Evolutionary conservation across 2,888 invertebrate genomes (phyloP).

Genomic region (Xiphydria camelus): DNA sequence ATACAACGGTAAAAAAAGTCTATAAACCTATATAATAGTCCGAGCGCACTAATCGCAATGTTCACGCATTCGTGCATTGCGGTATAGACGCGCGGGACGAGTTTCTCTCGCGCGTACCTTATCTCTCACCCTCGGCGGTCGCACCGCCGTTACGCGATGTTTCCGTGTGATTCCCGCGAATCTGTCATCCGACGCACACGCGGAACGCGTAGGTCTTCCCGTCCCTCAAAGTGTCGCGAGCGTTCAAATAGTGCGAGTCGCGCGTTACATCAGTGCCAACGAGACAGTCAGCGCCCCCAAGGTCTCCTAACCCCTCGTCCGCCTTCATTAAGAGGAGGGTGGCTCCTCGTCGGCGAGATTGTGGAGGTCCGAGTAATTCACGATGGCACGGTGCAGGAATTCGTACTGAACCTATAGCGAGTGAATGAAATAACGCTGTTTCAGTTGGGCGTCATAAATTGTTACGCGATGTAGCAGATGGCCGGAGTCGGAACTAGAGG

Average conservation of each 20-base stretch:
- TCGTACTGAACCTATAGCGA: slow-evolving; percentile 81
- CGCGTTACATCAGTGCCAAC: background rate
- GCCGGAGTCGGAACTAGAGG: too few species aligned
- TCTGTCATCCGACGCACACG: background rate
- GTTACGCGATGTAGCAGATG: too few species aligned
- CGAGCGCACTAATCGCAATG: too few species aligned
- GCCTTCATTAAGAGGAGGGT: slow-evolving; percentile 47
- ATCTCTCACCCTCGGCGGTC: too few species aligned
- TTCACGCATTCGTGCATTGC: too few species aligned
- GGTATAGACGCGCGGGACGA: too few species aligned
- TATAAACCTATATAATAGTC: too few species aligned
- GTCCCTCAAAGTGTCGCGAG: background rate
- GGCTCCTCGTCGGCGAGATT: slow-evolving; percentile 67
- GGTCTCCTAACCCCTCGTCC: slow-evolving; percentile 9
- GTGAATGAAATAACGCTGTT: slow-evolving; percentile 2
- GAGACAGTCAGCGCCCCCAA: background rate
- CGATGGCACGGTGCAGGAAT: slow-evolving; percentile 88
- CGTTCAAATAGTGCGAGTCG: background rate
- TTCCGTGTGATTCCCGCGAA: background rate
- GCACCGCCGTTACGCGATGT: too few species aligned
- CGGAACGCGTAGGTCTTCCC: slow-evolving; percentile 9
- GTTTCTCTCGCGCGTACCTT: too few species aligned
- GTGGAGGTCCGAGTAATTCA: slow-evolving; percentile 87
- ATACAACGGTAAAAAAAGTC: too few species aligned
- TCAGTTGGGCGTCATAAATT: too few species aligned